Base-by-base conservation (phyloP, 1,140 invertebrate species). In the Magallana gigas region DNA sequence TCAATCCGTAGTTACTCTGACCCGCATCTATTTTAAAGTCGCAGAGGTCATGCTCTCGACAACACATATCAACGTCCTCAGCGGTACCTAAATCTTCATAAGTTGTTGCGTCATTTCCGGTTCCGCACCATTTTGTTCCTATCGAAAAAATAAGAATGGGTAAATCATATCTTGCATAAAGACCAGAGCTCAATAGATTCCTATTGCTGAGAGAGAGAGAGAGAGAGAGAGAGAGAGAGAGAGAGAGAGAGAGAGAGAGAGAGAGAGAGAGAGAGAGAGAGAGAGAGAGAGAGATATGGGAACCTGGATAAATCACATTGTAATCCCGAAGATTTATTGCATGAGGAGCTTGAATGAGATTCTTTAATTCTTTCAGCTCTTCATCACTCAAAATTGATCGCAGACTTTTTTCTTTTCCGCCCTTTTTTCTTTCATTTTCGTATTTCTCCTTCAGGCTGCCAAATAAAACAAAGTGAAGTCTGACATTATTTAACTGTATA, bases 101-200 rank as follows among this genome's bases (percentile, higher is more conserved):
- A 89, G 96, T 96, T 8, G 95, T 96, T 1, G 97, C 97, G 0
- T 96, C 96, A 92, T 96, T 96, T 16, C 97, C 97, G 88, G 96
- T 96, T 7, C 97, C 98, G 93, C 97, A 98, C 97, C 97, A 98
- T 91, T 97, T 96, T 0, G 97, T 97, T 0, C 96, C 97, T 90
- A 12, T 8, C 14, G 14, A 71, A 85, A 84, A 9, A 18, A 7
- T 23, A 60, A 11, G 11, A 11, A 11, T 36, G 5, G 8, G 14
- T 71, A 36, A 71, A 8, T 12, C 68, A 36, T 36, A 36, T 36
- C 36, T 36, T 36, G 36, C 1, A 36, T 36, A 36, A 36, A 36
- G 4, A 36, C 36, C 36, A 36, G 36, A 36, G 2, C 36, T 0
- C 4, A 36, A 36, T 36, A 36, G 36, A 36, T 36, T 36, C 36